These are phyloP conservation scores for Girardinus metallicus DNA, from an alignment of 2,797 vertebrate genomes.

Conservation along the genomic window DNA sequence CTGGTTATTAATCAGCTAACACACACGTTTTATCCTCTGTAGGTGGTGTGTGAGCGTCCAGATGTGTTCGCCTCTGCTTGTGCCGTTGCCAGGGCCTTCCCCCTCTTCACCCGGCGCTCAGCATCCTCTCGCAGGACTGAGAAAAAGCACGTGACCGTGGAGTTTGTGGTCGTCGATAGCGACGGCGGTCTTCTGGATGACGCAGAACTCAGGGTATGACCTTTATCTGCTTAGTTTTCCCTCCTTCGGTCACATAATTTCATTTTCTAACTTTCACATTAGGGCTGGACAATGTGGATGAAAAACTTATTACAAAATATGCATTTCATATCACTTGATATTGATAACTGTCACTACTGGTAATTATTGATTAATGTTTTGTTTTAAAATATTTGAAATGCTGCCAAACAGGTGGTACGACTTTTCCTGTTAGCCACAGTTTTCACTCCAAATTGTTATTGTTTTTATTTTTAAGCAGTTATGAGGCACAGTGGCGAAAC, in stretches of 20 bases:
- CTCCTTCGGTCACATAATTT: neutral
- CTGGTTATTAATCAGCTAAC: neutral
- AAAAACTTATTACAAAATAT: too few relatives aligned
- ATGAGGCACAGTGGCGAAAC: too few relatives aligned
- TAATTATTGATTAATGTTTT: too few relatives aligned
- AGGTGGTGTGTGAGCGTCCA: constrained; percentile 94
- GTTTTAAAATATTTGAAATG: too few relatives aligned
- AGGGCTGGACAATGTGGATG: neutral
- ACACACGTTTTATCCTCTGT: constrained; percentile 22
- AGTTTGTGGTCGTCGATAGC: constrained; percentile 90
- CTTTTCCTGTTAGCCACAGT: too few relatives aligned
- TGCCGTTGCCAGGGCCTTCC: constrained; percentile 93
- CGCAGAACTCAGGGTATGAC: constrained; percentile 86
- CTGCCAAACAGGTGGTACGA: too few relatives aligned
- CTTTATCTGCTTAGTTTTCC: neutral
- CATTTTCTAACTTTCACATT: neutral
- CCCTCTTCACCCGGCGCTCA: constrained; percentile 92
- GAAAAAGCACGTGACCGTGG: constrained; percentile 89
- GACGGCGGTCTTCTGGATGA: constrained; percentile 85
- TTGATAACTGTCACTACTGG: neutral
- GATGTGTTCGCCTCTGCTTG: constrained; percentile 94
- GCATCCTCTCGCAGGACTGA: constrained; percentile 83
- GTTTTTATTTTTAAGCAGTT: too few relatives aligned
- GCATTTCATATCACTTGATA: too few relatives aligned
- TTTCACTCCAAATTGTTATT: neutral